Evolutionary conservation across 2,888 invertebrate species (phyloP).

Genomic region (Hipparchia semele): DNA sequence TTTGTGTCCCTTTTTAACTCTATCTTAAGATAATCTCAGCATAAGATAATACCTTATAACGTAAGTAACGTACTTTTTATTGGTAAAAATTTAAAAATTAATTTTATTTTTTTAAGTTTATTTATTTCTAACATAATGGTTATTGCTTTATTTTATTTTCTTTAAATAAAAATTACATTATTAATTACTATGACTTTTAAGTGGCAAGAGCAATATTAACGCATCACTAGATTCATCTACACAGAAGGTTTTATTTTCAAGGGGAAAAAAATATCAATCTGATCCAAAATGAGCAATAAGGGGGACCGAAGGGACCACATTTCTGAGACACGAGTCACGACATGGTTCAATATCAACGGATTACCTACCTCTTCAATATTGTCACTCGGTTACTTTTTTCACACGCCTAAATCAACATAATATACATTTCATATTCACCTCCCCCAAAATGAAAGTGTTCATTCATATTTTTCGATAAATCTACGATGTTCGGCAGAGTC

Average conservation of each 20-base stretch:
- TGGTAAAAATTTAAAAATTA: too few species aligned
- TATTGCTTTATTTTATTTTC: too few species aligned
- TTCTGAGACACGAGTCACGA: constrained; percentile 49
- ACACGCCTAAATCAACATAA: constrained; percentile 68
- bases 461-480: constrained; percentile 38
- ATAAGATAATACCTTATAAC: too few species aligned
- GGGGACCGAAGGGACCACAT: constrained; percentile 49
- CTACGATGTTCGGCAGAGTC: constrained; percentile 4
- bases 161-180: too few species aligned
- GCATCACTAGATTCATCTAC: neutral
- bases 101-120: too few species aligned
- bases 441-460: constrained; percentile 50
- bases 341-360: constrained; percentile 75
- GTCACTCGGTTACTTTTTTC: constrained; percentile 66
- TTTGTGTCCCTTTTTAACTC: too few species aligned
- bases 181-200: too few species aligned
- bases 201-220: too few species aligned
- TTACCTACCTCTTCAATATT: constrained; percentile 76
- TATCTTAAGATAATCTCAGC: too few species aligned
- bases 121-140: too few species aligned
- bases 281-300: constrained; percentile 56
- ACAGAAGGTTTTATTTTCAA: constrained; percentile 4
- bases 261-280: constrained; percentile 41
- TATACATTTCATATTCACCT: constrained; percentile 64
- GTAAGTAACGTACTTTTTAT: too few species aligned